phyloP scores from a whole-genome alignment of 2,113 vertebrate genomes.

The Pelusios castaneus region DNA sequence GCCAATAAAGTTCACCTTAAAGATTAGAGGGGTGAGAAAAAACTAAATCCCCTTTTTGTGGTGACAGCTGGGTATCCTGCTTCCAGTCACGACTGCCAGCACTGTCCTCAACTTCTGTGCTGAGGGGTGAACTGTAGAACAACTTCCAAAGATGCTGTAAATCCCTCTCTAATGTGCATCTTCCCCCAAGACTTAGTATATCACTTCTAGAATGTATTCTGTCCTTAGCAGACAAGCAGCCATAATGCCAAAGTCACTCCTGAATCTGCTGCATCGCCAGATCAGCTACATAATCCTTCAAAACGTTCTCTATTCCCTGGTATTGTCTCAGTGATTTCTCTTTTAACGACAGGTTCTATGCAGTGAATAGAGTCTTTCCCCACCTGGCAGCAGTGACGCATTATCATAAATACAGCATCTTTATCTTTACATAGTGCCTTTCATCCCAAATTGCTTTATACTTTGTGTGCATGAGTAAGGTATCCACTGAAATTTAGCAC shows the following conservation, averaged over 20 bases:
- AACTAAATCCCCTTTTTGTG: background rate
- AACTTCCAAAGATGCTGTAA: constrained; percentile 5
- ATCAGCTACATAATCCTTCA: background rate
- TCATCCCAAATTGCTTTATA: background rate
- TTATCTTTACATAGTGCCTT: background rate
- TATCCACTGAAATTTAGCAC: background rate
- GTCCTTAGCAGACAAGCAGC: background rate
- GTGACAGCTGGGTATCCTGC: background rate
- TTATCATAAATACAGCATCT: background rate
- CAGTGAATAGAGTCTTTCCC: background rate
- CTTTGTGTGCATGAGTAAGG: background rate
- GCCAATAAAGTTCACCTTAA: background rate
- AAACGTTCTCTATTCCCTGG: background rate
- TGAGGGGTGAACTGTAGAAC: constrained; percentile 26
- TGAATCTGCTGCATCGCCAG: background rate
- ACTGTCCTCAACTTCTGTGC: background rate
- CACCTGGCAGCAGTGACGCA: background rate
- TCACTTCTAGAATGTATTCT: background rate
- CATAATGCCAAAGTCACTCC: background rate
- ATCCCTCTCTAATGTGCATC: background rate
- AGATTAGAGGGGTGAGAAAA: background rate
- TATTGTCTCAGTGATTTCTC: background rate
- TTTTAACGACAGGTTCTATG: background rate
- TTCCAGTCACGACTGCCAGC: background rate
- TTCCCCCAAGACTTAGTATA: background rate